Base-by-base conservation (phyloP, 1,140 invertebrate species). In the Listronotus oregonensis region DNA sequence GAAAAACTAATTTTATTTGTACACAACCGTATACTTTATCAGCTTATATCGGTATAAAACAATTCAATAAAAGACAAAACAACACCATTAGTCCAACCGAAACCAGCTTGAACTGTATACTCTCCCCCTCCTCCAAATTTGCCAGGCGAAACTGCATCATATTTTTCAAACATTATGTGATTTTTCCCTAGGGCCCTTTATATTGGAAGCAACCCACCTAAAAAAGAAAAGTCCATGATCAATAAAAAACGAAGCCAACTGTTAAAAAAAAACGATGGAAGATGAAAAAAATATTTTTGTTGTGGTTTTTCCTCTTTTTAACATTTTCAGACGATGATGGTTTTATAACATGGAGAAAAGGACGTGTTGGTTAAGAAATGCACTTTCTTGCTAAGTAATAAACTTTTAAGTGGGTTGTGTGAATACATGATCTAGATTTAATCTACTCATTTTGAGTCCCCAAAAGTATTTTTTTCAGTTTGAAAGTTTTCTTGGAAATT, bases 41-140 rank as follows among this genome's bases (percentile, higher is more conserved):
- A 15, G 14, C 21, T 27, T 55, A 60, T 60, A 54, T 66, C 60
- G 3, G 57, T 68, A 32, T 68, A 70, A 62, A 68, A 70, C 10
- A 44, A 15, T 17, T 64, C 61, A 15, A 71, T 71, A 42, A 69
- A 66, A 27, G 68, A 44, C 17, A 71, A 43, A 18, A 58, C 70
- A 6, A 96, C 89, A 3, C 95, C 95, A 78, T 97, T 97, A 0
- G 92, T 92, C 95, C 95, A 98, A 5, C 95, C 95, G 76, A 98
- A 98, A 11, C 96, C 96, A 17, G 85, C 84, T 78, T 97, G 93
- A 0, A 95, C 90, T 0, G 80, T 80, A 76, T 97, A 97, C 79
- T 98, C 96, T 0, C 95, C 95, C 0, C 95, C 95, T 7, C 88
- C 87, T 0, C 95, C 95, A 32, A 86, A 85, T 17, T 84, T 80